phyloP scores from a whole-genome alignment of 2,888 invertebrate genomes.

The Scaeva pyrastri region DNA sequence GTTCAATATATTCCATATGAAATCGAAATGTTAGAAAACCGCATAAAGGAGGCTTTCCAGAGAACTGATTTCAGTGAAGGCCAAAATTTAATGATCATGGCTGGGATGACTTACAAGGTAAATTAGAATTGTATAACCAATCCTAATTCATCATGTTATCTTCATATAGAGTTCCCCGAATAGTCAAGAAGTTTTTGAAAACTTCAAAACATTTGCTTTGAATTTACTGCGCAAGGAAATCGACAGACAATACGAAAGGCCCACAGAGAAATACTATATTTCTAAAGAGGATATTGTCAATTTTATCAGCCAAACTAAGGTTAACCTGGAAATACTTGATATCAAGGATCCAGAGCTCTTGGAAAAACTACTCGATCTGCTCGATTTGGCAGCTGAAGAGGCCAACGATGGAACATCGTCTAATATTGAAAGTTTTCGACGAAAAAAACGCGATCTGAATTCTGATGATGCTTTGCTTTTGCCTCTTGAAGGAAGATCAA shows the following conservation, averaged over 20 bases:
- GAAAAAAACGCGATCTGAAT: conserved; percentile 44
- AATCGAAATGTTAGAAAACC: conserved; percentile 22
- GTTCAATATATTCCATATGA: conserved; percentile 30
- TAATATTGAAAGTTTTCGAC: conserved; percentile 49
- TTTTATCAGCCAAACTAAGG: conserved; percentile 63
- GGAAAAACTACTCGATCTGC: conserved; percentile 63
- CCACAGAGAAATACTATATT: conserved; percentile 68
- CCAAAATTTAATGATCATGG: conserved; percentile 57
- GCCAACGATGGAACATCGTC: not conserved
- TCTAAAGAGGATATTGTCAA: conserved; percentile 62
- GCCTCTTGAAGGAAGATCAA: conserved; percentile 60
- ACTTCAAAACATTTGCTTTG: conserved; percentile 52
- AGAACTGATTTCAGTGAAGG: conserved; percentile 63
- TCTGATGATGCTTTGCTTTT: conserved; percentile 36
- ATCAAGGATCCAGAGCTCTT: conserved; percentile 42
- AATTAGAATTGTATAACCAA: not conserved
- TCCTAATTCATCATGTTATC: no score
- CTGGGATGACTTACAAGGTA: conserved; percentile 63
- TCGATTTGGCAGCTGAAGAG: conserved; percentile 66
- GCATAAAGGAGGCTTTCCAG: conserved; percentile 54
- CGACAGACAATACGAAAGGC: conserved; percentile 66
- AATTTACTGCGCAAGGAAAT: conserved; percentile 62
- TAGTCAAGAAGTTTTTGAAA: conserved; percentile 6
- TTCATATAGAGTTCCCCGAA: conserved; percentile 31
- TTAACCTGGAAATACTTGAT: conserved; percentile 60